These are phyloP conservation scores for Notolepis coatsorum DNA, from an alignment of 2,797 vertebrate species.

Conservation along the genomic window DNA sequence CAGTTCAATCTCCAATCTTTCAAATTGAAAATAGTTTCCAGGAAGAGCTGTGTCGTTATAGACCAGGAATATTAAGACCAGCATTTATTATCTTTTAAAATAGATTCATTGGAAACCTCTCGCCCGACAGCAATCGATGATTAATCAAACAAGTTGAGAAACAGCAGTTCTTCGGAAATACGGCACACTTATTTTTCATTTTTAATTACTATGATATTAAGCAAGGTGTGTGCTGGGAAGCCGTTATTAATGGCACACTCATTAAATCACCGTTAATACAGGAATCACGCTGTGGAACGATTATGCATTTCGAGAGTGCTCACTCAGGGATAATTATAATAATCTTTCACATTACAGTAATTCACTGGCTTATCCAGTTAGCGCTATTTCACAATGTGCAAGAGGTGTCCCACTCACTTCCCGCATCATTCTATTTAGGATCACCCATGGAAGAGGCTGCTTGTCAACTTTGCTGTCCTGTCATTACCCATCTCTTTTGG, in stretches of 20 bases:
- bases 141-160: not conserved
- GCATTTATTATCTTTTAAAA: too few species aligned
- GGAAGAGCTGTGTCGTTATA: not conserved
- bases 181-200: not conserved
- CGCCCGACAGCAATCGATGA: too few species aligned
- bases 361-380: conserved; percentile 50
- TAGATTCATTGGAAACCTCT: too few species aligned
- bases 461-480: too few species aligned
- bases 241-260: not conserved
- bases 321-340: conserved; percentile 46
- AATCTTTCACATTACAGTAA: conserved; percentile 41
- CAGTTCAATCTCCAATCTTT: not conserved
- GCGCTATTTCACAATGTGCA: conserved; percentile 29
- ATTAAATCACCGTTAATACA: conserved; percentile 33
- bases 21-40: not conserved
- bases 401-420: conserved; percentile 1
- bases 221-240: not conserved
- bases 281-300: conserved; percentile 29
- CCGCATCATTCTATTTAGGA: conserved; percentile 4
- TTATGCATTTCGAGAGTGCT: conserved; percentile 41
- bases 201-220: not conserved
- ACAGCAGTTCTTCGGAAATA: not conserved
- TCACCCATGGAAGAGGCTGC: not conserved
- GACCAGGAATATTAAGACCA: too few species aligned
- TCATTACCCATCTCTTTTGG: conserved; percentile 18